These are phyloP conservation scores for Idaea biselata DNA, from an alignment of 2,888 invertebrate species.

Conservation along the genomic window DNA sequence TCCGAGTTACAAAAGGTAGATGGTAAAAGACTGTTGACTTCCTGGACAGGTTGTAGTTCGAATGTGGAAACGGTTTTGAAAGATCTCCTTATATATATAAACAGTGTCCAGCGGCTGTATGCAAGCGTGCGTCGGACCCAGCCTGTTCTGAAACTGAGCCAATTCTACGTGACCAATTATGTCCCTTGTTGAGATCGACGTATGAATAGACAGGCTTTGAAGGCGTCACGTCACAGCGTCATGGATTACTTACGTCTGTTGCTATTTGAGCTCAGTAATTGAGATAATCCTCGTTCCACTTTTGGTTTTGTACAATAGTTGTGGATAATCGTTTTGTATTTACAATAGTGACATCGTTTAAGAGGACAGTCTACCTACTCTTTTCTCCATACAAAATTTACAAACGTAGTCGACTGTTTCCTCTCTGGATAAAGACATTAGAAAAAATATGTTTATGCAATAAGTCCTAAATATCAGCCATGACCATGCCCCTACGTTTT, in stretches of 20 bases:
- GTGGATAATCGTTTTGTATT: not conserved
- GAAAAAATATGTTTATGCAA: no score
- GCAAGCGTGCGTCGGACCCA: constrained; percentile 49
- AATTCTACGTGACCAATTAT: constrained; percentile 59
- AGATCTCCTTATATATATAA: constrained; percentile 73
- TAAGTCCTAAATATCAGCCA: no score
- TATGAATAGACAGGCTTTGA: constrained; percentile 58
- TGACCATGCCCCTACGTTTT: no score
- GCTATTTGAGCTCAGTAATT: not conserved
- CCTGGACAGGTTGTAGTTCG: constrained; percentile 70
- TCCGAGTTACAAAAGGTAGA: constrained; percentile 47
- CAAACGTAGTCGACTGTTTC: no score
- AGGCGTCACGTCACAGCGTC: constrained; percentile 54
- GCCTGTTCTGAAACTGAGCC: constrained; percentile 66
- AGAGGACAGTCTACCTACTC: no score
- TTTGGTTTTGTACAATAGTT: not conserved
- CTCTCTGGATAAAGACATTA: no score
- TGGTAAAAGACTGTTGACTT: constrained; percentile 54
- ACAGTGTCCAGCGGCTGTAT: constrained; percentile 53
- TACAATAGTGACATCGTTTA: not conserved
- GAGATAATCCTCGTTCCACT: constrained; percentile 5
- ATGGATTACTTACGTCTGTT: constrained; percentile 28
- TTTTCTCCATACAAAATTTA: no score
- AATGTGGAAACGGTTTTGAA: constrained; percentile 76
- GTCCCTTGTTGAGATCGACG: constrained; percentile 48